Base-by-base conservation (phyloP, 2,113 vertebrate species). In the Mystacornis crossleyi region DNA sequence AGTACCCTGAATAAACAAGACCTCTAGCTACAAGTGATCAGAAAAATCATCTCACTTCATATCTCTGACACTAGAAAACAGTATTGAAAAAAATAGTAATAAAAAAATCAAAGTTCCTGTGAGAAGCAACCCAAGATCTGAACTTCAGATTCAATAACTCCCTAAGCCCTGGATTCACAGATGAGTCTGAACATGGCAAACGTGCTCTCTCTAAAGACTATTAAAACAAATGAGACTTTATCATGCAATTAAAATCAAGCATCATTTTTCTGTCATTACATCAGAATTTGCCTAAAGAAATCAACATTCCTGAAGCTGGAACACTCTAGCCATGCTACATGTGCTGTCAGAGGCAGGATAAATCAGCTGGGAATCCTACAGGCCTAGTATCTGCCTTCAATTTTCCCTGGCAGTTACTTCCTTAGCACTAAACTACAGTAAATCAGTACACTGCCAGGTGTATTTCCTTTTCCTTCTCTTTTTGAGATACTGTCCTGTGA, bases 281-380 rank as follows among this genome's bases (percentile, higher is more conserved):
- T 92, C 75, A 78, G 51, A 78, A 67, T 92, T 86, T 89, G 64
- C 64, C 69, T 79, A 70, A 78, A 92, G 67, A 95, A 95, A 92
- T 55, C 54, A 86, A 47, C 62, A 71, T 78, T 89, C 29, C 64
- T 78, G 40, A 81, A 86, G 26, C 80, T 66, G 54, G 14, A 89
- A 55, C 40, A 43, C 58, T 89, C 26, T 8, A 67, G 38, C 42
- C 26, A 42, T 17, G 31, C 48, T 47, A 40, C 19, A 20, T 0
- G 7, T 66, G 55, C 51, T 86, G 38, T 62, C 0, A 0, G 33
- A 86, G 38, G 47, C 54, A 89, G 55, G 74, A 84, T 86, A 70
- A 58, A 73, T 58, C 67, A 55, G 15, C 12, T 6, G 6, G 42
- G 50, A 90, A 86, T 58, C 11, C 55, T 73, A 48, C 20, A 47